Conservation (phyloP, 2,888 invertebrate species). For the Heliconius cydno region DNA sequence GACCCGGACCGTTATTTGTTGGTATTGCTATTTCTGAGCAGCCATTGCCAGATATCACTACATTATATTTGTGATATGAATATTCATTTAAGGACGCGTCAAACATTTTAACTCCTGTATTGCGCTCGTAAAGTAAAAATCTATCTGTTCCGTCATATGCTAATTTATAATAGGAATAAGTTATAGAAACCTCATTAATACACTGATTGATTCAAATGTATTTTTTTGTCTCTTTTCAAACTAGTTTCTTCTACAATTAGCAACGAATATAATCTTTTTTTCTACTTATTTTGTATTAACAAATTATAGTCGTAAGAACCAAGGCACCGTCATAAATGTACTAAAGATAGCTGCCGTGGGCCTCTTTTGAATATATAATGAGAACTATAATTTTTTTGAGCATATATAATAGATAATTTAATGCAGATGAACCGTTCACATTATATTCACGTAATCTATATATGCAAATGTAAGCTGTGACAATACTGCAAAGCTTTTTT, state of each 20-base stretch:
- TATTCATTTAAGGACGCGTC: conserved; percentile 39
- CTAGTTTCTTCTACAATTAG: conserved; percentile 4
- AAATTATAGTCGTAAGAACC: conserved; percentile 5
- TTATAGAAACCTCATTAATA: conserved; percentile 26
- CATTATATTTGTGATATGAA: conserved; percentile 41
- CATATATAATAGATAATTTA: conserved; percentile 45
- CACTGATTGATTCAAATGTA: conserved; percentile 32
- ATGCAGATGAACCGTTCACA: conserved; percentile 59
- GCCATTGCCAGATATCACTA: conserved; percentile 28
- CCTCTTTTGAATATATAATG: conserved; percentile 36
- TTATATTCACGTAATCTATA: conserved; percentile 73
- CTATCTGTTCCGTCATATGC: neutral
- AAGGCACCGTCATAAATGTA: conserved; percentile 21
- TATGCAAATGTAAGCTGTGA: conserved; percentile 76
- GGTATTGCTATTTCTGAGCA: conserved; percentile 37
- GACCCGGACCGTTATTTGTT: conserved; percentile 75
- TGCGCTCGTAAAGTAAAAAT: conserved; percentile 31
- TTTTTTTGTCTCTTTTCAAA: conserved; percentile 7
- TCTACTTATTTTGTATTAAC: conserved; percentile 12
- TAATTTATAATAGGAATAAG: conserved; percentile 22
- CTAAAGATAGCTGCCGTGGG: conserved; percentile 18
- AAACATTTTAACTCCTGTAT: conserved; percentile 35
- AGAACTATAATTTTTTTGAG: conserved; percentile 37
- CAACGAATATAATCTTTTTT: neutral
- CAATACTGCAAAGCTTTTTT: conserved; percentile 74